Evolutionary conservation across 2,888 invertebrate species (phyloP).

Genomic region (Trypoxylon attenuatum): DNA sequence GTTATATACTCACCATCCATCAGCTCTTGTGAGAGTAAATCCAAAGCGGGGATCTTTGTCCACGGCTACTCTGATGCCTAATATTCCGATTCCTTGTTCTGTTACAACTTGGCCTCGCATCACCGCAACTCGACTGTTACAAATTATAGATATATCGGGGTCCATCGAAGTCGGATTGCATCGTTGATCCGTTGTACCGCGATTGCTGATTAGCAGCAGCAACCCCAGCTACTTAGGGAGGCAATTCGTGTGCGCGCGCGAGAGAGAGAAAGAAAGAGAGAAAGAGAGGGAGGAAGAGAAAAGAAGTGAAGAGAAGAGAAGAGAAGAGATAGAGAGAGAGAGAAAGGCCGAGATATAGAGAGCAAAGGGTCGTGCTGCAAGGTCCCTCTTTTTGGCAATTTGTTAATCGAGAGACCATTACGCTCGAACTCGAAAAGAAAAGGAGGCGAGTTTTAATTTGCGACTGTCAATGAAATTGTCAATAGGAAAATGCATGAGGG

Average conservation of each 20-base stretch:
- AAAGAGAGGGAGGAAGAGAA: too few species aligned
- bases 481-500: constrained; percentile 3
- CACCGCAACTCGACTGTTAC: constrained; percentile 96
- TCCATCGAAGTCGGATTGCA: constrained; percentile 39
- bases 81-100: constrained; percentile 95
- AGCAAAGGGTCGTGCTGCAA: too few species aligned
- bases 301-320: too few species aligned
- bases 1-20: constrained; percentile 89
- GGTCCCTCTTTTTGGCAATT: too few species aligned
- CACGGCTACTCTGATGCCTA: constrained; percentile 97
- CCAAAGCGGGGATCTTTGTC: constrained; percentile 96
- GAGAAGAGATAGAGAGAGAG: too few species aligned
- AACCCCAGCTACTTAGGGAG: too few species aligned
- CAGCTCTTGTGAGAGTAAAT: constrained; percentile 94
- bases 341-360: too few species aligned
- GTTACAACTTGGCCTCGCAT: constrained; percentile 98
- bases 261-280: too few species aligned
- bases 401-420: too few species aligned
- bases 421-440: neutral
- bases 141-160: constrained; percentile 68
- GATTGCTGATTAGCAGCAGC: constrained; percentile 36
- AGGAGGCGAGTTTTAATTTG: neutral
- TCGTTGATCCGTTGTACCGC: constrained; percentile 49
- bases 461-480: neutral
- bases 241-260: too few species aligned